Evolutionary conservation across 2,797 vertebrate species (phyloP).

Genomic region (Notoglanidium macrostoma): DNA sequence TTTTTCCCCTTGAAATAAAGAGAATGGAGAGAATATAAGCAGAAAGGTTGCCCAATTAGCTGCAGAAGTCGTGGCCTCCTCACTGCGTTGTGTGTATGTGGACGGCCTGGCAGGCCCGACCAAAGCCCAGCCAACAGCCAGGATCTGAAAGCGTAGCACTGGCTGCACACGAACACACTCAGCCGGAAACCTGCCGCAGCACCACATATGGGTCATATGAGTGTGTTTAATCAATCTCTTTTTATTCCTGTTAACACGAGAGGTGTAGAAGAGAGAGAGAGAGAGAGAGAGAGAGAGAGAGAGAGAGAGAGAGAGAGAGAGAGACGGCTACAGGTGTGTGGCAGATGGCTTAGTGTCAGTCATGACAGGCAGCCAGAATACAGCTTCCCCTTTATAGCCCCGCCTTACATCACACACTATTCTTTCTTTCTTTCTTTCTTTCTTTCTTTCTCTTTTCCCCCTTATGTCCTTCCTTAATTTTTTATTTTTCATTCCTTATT

Average conservation of each 20-base stretch:
- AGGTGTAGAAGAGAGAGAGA: constrained; percentile 1
- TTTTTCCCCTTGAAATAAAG: constrained; percentile 28
- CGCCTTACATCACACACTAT: constrained; percentile 6
- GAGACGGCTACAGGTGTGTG: constrained; percentile 93
- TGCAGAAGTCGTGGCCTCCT: constrained; percentile 1
- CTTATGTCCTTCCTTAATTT: not conserved
- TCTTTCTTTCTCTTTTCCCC: not conserved
- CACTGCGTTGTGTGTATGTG: not conserved
- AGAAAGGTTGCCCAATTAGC: constrained; percentile 25
- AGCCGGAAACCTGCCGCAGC: constrained; percentile 85
- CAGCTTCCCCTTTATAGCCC: constrained; percentile 79
- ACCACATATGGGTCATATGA: constrained; percentile 95
- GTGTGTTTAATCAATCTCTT: constrained; percentile 75
- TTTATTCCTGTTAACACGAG: constrained; percentile 16
- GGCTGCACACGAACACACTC: constrained; percentile 83
- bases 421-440: not conserved
- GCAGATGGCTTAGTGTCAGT: constrained; percentile 96
- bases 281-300: constrained; percentile 65
- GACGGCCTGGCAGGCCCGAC: constrained; percentile 84
- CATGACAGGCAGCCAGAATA: constrained; percentile 92
- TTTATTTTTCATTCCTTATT: not conserved
- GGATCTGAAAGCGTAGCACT: constrained; percentile 81
- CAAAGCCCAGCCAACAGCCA: constrained; percentile 80
- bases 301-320: constrained; percentile 75
- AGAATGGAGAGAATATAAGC: constrained; percentile 62